Evolutionary conservation across 2,113 vertebrate genomes (phyloP), one percentile per base, ranked within the genome.

Genomic region (Passerina amoena): DNA sequence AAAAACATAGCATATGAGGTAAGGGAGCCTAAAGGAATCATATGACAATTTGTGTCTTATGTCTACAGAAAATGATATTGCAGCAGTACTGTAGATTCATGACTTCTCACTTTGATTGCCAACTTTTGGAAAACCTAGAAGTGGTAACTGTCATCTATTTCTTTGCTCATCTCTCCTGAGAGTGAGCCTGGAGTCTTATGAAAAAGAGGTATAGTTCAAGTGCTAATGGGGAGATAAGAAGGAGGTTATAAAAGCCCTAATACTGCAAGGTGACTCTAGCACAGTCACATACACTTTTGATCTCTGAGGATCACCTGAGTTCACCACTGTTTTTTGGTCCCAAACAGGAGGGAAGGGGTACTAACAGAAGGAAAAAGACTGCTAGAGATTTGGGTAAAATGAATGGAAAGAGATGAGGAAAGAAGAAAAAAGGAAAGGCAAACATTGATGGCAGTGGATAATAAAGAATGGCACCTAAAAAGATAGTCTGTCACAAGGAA

Each of bases 91-190:
- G 94, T 92, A 83, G 86, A 95, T 94, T 92, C 82, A 69, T 75
- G 71, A 76, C 45, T 97, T 97, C 94, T 96, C 91, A 71, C 84
- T 96, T 97, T 94, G 96, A 94, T 96, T 96, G 87, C 83, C 92
- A 82, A 63, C 90, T 96, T 88, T 95, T 95, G 59, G 73, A 86
- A 92, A 96, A 84, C 78, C 82, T 75, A 75, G 31, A 88, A 94
- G 65, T 90, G 86, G 70, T 60, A 71, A 82, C 80, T 96, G 84
- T 88, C 73, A 66, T 93, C 91, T 95, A 24, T 78, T 94, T 86
- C 69, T 88, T 78, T 85, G 86, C 68, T 79, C 90, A 24, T 86
- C 28, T 92, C 60, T 90, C 75, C 59, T 44, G 64, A 63, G 82
- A 87, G 72, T 56, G 56, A 78, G 88, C 50, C 68, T 92, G 86